Base-by-base conservation (phyloP, 2,113 vertebrate species). In the Trochalopteron elliotii region DNA sequence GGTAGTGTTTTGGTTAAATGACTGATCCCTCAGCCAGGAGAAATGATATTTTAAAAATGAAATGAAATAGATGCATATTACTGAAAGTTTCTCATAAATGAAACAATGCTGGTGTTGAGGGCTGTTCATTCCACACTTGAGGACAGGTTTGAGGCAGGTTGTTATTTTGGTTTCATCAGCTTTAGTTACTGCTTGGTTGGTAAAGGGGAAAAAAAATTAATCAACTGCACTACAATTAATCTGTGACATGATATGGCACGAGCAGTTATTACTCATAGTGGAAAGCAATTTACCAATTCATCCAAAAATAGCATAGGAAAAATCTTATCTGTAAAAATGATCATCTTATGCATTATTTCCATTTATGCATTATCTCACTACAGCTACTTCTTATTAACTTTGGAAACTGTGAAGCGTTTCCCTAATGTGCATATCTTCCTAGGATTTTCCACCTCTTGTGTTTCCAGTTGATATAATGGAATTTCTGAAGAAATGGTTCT, bases 261-360 rank as follows among this genome's bases (percentile, higher is more conserved):
- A 92, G 49, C 64, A 89, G 72, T 94, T 95, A 96, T 92, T 96
- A 93, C 69, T 96, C 94, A 93, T 35, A 87, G 64, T 60, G 86
- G 92, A 96, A 95, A 95, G 90, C 80, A 90, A 96, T 96, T 96
- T 94, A 90, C 94, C 86, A 95, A 86, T 90, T 92, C 64, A 78
- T 83, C 86, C 92, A 87, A 96, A 96, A 96, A 96, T 95, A 96
- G 93, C 76, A 64, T 11, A 83, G 71, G 72, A 87, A 90, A 94
- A 94, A 92, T 86, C 71, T 92, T 95, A 96, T 95, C 96, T 95
- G 56, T 87, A 89, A 87, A 89, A 96, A 68, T 70, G 1, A 93
- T 94, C 57, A 39, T 94, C 88, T 83, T 81, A 31, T 0, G 11
- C 86, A 53, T 92, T 96, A 86, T 92, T 94, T 95, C 85, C 90